Percentiles rank a stretch among this genome's conserved stretches.
Evolutionary conservation across 2,888 invertebrate species (phyloP).

Genomic region (Eilema griseolum): DNA sequence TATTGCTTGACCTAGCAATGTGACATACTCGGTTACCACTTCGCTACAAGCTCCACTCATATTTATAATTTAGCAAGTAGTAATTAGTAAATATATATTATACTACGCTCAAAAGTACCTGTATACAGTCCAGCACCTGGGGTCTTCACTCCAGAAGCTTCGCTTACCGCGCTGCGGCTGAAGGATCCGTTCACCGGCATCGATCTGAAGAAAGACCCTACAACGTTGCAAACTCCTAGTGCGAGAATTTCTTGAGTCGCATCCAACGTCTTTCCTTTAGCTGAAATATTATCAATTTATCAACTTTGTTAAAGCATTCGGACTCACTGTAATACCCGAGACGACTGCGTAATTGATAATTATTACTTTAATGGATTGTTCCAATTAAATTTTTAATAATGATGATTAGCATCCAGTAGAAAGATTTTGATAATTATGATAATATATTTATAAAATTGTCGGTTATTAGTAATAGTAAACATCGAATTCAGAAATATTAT

Average conservation of each 20-base stretch:
- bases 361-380: constrained; percentile 48
- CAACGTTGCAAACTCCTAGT: constrained; percentile 91
- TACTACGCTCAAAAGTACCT: constrained; percentile 72
- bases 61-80: constrained; percentile 25
- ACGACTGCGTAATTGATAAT: constrained; percentile 42
- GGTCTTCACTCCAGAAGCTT: constrained; percentile 92
- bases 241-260: constrained; percentile 94
- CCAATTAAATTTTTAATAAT: constrained; percentile 34
- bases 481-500: not conserved
- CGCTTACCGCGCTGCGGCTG: constrained; percentile 92
- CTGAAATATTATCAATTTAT: constrained; percentile 72
- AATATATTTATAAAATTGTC: not conserved
- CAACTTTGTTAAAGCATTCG: constrained; percentile 60
- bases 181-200: constrained; percentile 93
- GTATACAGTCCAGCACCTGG: constrained; percentile 92
- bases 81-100: not conserved
- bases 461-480: not conserved
- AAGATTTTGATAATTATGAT: not conserved
- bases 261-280: constrained; percentile 90
- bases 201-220: constrained; percentile 92
- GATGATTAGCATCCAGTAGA: not conserved
- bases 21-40: not conserved
- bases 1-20: no score
- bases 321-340: constrained; percentile 50
- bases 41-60: no score